These are phyloP conservation scores for Illadopsis cleaveri DNA, from an alignment of 2,113 vertebrate genomes.

Conservation along the genomic window DNA sequence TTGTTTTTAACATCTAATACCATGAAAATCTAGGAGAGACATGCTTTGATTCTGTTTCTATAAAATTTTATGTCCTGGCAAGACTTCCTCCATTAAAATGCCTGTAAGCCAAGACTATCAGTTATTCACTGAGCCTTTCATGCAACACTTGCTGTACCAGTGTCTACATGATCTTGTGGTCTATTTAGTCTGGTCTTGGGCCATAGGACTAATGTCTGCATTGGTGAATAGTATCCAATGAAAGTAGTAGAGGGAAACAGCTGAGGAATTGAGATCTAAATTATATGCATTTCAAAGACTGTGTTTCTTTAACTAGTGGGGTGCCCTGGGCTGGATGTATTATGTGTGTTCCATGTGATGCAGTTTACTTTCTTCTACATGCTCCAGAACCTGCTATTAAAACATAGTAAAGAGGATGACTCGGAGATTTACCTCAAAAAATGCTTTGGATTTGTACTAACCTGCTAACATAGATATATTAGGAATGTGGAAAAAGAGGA, in stretches of 20 bases:
- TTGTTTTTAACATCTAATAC: neutral
- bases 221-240: neutral
- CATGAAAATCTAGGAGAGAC: neutral
- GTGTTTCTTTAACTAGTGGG: neutral
- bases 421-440: neutral
- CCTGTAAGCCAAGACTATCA: neutral
- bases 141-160: neutral
- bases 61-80: neutral
- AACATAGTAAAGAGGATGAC: neutral
- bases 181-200: neutral
- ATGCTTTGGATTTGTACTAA: neutral
- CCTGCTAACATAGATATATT: neutral
- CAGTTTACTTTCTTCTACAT: neutral
- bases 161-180: neutral
- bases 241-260: neutral
- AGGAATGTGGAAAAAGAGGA: neutral
- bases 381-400: neutral
- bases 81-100: neutral
- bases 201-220: neutral
- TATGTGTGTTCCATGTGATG: neutral
- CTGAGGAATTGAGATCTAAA: neutral
- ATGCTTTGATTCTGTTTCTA: neutral
- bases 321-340: neutral
- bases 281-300: neutral
- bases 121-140: neutral